Evolutionary conservation across 2,888 invertebrate genomes (phyloP).

Genomic region (Pammene aurita): DNA sequence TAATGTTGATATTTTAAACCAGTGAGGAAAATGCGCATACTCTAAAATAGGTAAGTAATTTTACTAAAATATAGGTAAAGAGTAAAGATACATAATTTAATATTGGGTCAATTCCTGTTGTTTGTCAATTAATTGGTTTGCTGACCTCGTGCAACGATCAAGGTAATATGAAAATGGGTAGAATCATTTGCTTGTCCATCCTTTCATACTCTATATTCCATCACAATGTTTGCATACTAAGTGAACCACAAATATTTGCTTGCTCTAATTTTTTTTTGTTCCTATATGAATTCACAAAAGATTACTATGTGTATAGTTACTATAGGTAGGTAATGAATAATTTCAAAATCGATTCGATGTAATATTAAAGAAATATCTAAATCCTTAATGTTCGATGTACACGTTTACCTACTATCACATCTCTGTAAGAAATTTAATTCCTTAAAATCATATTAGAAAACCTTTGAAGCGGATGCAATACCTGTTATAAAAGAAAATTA

Average conservation of each 20-base stretch:
- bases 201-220: slow-evolving; percentile 2
- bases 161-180: background rate
- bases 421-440: background rate
- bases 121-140: slow-evolving; percentile 12
- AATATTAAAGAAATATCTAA: no score
- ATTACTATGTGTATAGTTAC: no score
- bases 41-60: no score
- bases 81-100: background rate
- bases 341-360: no score
- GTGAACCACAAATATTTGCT: slow-evolving; percentile 9
- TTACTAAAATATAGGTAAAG: no score
- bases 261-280: background rate
- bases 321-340: no score
- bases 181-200: background rate
- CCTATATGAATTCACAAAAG: background rate
- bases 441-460: background rate
- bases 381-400: no score
- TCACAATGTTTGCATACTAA: slow-evolving; percentile 18
- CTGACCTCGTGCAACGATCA: background rate
- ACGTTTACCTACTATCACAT: no score
- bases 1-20: no score
- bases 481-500: background rate
- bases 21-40: no score
- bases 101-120: background rate
- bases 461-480: background rate